Base-by-base conservation (phyloP, 2,113 vertebrate genomes). In the Rhadina sibilatrix region DNA sequence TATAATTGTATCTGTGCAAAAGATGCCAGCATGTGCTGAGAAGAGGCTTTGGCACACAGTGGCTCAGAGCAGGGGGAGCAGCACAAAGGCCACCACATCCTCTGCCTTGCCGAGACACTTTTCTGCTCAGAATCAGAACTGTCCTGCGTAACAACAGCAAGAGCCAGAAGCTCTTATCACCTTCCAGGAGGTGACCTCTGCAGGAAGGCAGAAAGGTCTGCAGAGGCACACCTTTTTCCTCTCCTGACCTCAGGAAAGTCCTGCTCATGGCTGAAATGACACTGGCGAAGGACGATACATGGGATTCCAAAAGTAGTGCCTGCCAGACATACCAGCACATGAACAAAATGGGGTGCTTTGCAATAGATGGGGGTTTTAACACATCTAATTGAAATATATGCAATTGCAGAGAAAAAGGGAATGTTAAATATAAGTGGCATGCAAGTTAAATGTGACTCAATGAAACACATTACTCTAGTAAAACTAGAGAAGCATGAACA, bases 11-110 rank as follows among this genome's bases (percentile, higher is more conserved):
- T 79, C 65, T 20, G 1, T 72, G 71, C 16, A 57, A 47, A 90
- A 82, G 53, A 56, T 37, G 44, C 71, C 66, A 80, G 75, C 12
- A 37, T 50, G 33, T 47, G 61, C 78, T 50, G n/a, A 83, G 54
- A 74, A 44, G 22, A 74, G 78, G 24, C 50, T 72, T 79, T 27
- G 49, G 42, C 5, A 1, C 1, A 0, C 11, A 9, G 25, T 23
- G 20, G 38, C 80, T 71, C 0, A 0, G 6, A 15, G 31, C 0
- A 0, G 31, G 12, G 46, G 5, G 3, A 75, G 7, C 60, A 38
- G 70, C 49, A 57, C 65, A 75, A 64, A 69, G 33, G 37, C 50
- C 42, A 16, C 11, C 30, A 21, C 18, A 65, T 33, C n/a, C 44
- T 42, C 1, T 17, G 11, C 52, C 83, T 81, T 49, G 20, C 38